Conservation (phyloP, 35 echinoderm and acorn worm genomes). For the Amphiura filiformis region DNA sequence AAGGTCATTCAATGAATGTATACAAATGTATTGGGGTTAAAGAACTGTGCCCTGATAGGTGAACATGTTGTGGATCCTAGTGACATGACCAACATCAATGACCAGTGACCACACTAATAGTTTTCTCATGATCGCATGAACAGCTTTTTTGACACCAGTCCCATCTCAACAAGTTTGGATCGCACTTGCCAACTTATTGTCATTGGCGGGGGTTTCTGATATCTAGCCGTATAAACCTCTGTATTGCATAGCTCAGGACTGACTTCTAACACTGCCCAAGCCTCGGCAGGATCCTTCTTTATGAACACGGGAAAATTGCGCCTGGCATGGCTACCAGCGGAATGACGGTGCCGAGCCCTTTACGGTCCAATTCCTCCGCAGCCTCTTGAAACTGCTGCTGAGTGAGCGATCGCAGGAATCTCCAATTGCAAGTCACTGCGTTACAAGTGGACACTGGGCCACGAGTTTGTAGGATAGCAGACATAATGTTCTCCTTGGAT, state of each 20-base stretch:
- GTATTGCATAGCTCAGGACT: neutral
- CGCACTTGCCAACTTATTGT: neutral
- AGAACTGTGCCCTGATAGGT: no score
- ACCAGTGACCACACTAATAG: neutral
- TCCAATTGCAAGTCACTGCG: neutral
- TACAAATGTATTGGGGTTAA: no score
- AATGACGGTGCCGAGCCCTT: neutral
- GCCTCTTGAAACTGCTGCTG: neutral
- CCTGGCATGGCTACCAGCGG: neutral
- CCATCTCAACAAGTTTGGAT: neutral
- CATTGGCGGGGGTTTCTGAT: neutral
- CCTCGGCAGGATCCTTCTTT: neutral
- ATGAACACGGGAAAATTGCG: neutral
- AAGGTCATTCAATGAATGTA: no score
- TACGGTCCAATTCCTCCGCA: neutral
- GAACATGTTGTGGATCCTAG: no score
- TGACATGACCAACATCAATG: neutral
- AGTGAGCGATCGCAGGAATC: neutral
- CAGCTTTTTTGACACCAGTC: neutral
- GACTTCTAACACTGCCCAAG: neutral
- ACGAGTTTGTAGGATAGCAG: neutral
- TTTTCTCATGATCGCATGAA: neutral
- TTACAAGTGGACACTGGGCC: neutral
- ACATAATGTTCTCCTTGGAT: neutral
- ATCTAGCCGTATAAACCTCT: neutral